Base-by-base conservation (phyloP, 2,888 invertebrate species). In the Conchocele bisecta region DNA sequence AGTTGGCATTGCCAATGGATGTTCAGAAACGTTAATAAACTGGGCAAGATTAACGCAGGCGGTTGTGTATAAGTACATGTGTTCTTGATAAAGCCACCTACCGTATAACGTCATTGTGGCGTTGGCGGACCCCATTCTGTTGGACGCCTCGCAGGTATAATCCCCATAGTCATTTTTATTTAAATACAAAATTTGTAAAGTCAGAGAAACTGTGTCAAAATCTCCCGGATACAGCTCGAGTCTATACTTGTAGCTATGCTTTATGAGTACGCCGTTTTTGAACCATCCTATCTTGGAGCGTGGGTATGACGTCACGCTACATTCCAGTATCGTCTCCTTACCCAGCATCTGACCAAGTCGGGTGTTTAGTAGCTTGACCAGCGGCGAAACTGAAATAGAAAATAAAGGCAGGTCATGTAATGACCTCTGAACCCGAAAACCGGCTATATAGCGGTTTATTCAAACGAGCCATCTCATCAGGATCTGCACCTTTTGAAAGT, bases 261-360 rank as follows among this genome's bases (percentile, higher is more conserved):
- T 73, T 24, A 88, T 77, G 48, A 59, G 66, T 15, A 60, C 50
- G 1, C 79, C 81, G 26, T 79, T 73, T 46, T 81, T 81, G 42
- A 77, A 69, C 89, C 89, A 89, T 33, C 66, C 71, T 33, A 83
- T 86, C 33, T 70, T 69, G 3, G 82, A 81, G 0, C 84, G 83
- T 6, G 89, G 89, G 37, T 83, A 83, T 48, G 88, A 87, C 17
- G 86, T 83, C 44, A 89, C 87, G 53, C 77, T 73, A 57, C 89
- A 89, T 57, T 88, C 88, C 46, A 89, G 70, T 28, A 88, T 86
- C 6, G 89, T 89, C 39, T 87, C 87, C 56, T 85, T 86, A 17
- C 87, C 86, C 48, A 79, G 44, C 17, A 66, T 59, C 72, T 89
- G 89, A 22, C 88, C 85, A 29, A 89, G 82, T 17, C 87, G 75